Base-by-base conservation (phyloP, 1,140 invertebrate genomes). In the Lucilia sericata region DNA sequence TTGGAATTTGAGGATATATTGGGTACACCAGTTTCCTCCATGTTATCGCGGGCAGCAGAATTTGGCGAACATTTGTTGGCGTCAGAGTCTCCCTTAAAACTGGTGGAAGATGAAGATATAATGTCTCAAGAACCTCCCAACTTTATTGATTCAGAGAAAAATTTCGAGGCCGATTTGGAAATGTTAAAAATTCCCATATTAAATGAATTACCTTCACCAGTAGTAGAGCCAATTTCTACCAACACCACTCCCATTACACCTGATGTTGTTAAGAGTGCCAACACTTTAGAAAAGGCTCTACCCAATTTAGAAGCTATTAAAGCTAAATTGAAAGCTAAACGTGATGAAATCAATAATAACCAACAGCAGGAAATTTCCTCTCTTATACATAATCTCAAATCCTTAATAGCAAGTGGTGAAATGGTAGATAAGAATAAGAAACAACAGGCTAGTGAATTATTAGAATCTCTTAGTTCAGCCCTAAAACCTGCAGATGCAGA, bases 171-270 rank as follows among this genome's bases (percentile, higher is more conserved):
- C 5, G 85, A 85, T 76, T 74, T 85, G 19, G 75, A 85, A 83
- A 84, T 83, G 84, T 19, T 85, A 17, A 83, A 83, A n/a, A 85
- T 85, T 13, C 85, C 85, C 2, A 84, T 85, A 42, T 65, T 85
- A n/a, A 82, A 75, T 17, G 36, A 85, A 75, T 81, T 84, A n/a
- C 14, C 60, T 3, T 84, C 83, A 5, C 55, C 82, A 34, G 21
- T 25, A 30, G 75, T 83, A 34, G 70, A 49, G 25, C 75, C 84
- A 84, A 25, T 19, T 34, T 80, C n/a, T 4, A 10, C 2, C 19
- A 70, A 65, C 13, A 83, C 21, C 10, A 14, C 25, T 13, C 13
- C 25, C 7, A 76, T 36, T 36, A 36, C 30, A 17, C 13, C 74
- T 8, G 8, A 21, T 21, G n/a, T 70, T 70, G 21, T 17, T n/a